A percentile compares a stretch with the other conserved stretches of the same genome.
These are phyloP conservation scores for Anas platyrhynchos DNA, from an alignment of 2,113 vertebrate genomes.

Conservation along the genomic window DNA sequence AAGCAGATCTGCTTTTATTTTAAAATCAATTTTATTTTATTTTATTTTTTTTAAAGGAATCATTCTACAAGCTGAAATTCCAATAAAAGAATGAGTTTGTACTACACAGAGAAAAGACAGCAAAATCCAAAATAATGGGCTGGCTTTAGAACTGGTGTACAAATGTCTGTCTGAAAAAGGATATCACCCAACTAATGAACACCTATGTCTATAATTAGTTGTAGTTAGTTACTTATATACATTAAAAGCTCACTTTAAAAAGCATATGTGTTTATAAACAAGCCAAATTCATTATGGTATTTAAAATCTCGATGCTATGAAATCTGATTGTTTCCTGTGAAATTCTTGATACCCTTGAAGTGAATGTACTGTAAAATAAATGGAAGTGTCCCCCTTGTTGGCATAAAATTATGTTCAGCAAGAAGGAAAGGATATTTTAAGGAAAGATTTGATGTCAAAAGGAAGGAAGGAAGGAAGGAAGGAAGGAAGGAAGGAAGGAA, in stretches of 20 bases:
- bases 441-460: neutral
- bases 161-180: neutral
- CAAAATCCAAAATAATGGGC: neutral
- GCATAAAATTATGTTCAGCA: neutral
- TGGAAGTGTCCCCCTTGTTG: neutral
- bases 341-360: neutral
- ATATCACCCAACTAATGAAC: neutral
- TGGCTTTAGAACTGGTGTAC: neutral
- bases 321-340: neutral
- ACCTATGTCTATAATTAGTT: fast-evolving
- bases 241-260: neutral
- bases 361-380: neutral
- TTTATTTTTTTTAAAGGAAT: neutral
- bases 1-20: neutral
- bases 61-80: neutral
- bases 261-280: neutral
- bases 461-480: neutral
- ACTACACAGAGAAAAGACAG: neutral
- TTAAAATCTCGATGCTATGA: neutral
- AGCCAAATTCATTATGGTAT: neutral
- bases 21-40: neutral
- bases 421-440: neutral
- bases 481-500: no score
- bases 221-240: fast-evolving
- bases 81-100: neutral